Evolutionary conservation across 2,888 invertebrate species (phyloP), one percentile per base, ranked within the genome.

Genomic region (Drosophila kuntzei): DNA sequence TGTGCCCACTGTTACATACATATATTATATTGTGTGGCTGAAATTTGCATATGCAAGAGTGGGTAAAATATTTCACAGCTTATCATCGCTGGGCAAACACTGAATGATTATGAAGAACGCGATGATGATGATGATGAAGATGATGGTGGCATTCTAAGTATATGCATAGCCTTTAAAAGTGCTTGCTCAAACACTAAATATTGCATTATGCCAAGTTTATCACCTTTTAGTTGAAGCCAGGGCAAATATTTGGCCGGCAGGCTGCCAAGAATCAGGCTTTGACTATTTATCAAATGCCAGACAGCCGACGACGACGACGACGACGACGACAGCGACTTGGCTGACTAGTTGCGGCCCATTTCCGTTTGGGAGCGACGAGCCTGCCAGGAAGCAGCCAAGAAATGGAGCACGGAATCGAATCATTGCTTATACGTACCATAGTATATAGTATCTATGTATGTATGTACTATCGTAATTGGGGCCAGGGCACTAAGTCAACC

Each of bases 151-250:
- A 14, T 43, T 53, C 32, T 7, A 29, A 12, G 29, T 29, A 32
- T 7, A 20, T 41, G 20, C 20, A 20, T 20, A 12, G 41, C 75
- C 69, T 32, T 65, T 66, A 67, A 68, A 72, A 70, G n/a, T 67
- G 84, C 58, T 65, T 70, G 43, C 55, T 66, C 69, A 74, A 81
- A 77, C 85, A 77, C 71, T 77, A 75, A 81, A 85, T 84, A 79
- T 77, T 75, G 69, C 79, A 81, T 81, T 85, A 79, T 85, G 83
- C 67, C 76, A 76, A 72, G 83, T 80, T 82, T 72, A 82, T 77
- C 85, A 82, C 82, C 80, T 81, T 82, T 82, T 72, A 85, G 82
- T 71, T 63, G 62, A 75, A 62, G 66, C 62, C 69, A 46, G 55
- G 16, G 67, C 59, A 76, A 82, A 86, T 86, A 86, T 82, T 80